Evolutionary conservation across 2,888 invertebrate species (phyloP).

Genomic region (Auanema sp.): DNA sequence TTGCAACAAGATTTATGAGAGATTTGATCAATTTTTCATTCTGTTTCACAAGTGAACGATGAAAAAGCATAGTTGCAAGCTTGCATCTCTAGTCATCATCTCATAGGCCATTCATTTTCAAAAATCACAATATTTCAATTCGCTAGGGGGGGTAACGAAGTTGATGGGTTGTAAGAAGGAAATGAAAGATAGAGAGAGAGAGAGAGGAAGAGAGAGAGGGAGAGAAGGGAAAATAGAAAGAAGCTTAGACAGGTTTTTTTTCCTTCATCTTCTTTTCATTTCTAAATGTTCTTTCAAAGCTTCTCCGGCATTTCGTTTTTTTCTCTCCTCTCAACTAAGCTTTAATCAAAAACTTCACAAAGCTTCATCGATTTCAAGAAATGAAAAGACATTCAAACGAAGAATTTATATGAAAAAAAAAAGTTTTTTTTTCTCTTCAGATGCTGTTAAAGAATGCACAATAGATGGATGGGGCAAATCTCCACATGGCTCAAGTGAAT

Average conservation of each 20-base stretch:
- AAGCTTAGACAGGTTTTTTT: too few species aligned
- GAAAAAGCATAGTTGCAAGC: too few species aligned
- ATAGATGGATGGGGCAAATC: constrained; percentile 17
- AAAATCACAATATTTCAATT: too few species aligned
- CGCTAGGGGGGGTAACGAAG: not conserved
- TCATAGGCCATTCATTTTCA: too few species aligned
- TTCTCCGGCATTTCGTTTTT: not conserved
- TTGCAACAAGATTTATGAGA: too few species aligned
- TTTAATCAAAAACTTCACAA: too few species aligned
- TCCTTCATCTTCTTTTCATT: too few species aligned
- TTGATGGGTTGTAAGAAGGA: not conserved
- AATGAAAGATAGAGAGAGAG: constrained; percentile 1
- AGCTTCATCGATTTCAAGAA: constrained; percentile 1
- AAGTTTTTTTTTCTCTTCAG: constrained; percentile 9
- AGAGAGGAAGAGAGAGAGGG: constrained; percentile 2
- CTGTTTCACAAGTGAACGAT: too few species aligned
- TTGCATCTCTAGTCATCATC: too few species aligned
- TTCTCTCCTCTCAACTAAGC: not conserved
- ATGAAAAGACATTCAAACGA: constrained; percentile 3
- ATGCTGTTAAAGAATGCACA: constrained; percentile 16
- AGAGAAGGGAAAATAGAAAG: not conserved
- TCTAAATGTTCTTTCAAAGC: constrained; percentile 17
- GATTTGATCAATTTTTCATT: too few species aligned
- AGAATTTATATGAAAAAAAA: not conserved
- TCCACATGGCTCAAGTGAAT: constrained; percentile 15